Percentiles rank a stretch among this genome's conserved stretches.
These are phyloP conservation scores for Eidolon helvum DNA, from an alignment of 2,113 vertebrate genomes.

Conservation along the genomic window DNA sequence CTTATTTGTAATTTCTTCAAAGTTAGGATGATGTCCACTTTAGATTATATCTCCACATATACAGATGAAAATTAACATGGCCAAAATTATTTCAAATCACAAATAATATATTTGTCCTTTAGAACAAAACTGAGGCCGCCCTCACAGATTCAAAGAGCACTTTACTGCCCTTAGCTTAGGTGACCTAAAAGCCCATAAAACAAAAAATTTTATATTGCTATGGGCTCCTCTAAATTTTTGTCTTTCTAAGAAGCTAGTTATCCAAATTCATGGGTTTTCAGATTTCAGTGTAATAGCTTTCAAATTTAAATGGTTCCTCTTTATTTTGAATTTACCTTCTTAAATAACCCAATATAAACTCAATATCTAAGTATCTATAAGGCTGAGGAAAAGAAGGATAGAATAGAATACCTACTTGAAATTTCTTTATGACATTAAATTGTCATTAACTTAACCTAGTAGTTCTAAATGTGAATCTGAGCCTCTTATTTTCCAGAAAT, in stretches of 20 bases:
- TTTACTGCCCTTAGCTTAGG: too few relatives aligned
- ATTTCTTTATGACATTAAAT: background rate
- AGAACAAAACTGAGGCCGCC: background rate
- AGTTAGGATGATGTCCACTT: background rate
- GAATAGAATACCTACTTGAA: background rate
- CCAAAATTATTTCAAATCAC: background rate
- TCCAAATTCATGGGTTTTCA: background rate
- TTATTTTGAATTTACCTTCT: background rate
- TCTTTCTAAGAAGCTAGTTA: background rate
- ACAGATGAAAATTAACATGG: background rate
- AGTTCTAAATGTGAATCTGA: background rate
- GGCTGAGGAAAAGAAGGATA: background rate
- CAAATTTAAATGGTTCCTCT: background rate
- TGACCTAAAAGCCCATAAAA: background rate
- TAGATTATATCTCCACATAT: background rate
- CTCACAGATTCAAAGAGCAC: background rate
- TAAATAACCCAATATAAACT: background rate
- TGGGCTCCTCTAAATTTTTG: background rate
- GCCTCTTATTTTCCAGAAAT: background rate
- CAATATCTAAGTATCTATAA: background rate
- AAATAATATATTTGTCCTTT: background rate
- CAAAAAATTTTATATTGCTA: background rate
- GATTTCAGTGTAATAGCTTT: background rate
- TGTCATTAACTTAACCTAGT: background rate
- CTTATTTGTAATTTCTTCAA: background rate